These are phyloP conservation scores for Ctenosaura bakeri DNA, from an alignment of 2,797 vertebrate species.

Conservation along the genomic window DNA sequence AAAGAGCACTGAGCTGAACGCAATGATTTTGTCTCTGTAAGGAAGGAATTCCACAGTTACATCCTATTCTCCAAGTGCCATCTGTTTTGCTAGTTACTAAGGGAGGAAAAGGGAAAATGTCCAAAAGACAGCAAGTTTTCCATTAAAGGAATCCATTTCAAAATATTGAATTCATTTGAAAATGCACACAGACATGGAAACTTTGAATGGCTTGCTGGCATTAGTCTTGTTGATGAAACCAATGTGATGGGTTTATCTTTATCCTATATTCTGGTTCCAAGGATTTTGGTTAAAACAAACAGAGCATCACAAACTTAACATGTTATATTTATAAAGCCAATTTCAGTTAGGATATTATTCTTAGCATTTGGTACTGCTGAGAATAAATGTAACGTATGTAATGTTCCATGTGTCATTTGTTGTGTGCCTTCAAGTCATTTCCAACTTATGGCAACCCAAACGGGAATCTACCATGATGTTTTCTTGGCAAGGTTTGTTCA, in stretches of 20 bases:
- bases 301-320: neutral
- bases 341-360: slow-evolving; percentile 9
- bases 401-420: neutral
- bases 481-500: too few species aligned
- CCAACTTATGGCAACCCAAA: too few species aligned
- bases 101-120: slow-evolving; percentile 13
- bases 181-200: slow-evolving; percentile 55
- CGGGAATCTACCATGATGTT: too few species aligned
- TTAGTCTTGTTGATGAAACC: slow-evolving; percentile 60
- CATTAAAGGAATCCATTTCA: slow-evolving; percentile 64
- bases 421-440: too few species aligned
- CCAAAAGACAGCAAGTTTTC: slow-evolving; percentile 65
- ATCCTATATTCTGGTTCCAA: neutral
- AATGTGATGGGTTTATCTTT: slow-evolving; percentile 16
- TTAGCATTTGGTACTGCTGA: neutral
- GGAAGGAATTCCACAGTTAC: slow-evolving; percentile 49
- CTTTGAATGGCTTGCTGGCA: slow-evolving; percentile 52
- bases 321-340: neutral
- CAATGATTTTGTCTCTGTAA: slow-evolving; percentile 45
- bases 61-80: slow-evolving; percentile 64
- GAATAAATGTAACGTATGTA: too few species aligned
- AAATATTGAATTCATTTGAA: slow-evolving; percentile 71
- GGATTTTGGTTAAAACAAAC: neutral
- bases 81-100: slow-evolving; percentile 71
- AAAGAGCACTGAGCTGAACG: slow-evolving; percentile 67